Conservation (phyloP, 2,888 invertebrate genomes). For the Synanthedon formicaeformis region DNA sequence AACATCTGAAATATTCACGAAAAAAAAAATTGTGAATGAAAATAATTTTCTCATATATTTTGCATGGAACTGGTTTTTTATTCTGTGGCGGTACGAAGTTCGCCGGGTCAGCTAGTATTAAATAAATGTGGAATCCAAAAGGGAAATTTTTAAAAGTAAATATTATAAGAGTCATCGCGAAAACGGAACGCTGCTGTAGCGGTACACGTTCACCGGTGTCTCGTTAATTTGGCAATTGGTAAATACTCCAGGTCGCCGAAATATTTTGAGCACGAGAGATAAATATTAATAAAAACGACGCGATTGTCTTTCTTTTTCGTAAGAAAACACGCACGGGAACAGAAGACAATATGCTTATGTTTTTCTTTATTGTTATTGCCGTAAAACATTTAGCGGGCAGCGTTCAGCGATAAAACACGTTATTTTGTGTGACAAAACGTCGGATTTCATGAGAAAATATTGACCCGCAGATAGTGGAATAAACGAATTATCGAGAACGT, state of each 20-base stretch:
- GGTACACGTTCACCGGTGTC: slow-evolving; percentile 13
- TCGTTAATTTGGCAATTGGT: slow-evolving; percentile 31
- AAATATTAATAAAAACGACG: slow-evolving; percentile 61
- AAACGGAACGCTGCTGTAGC: too few species aligned
- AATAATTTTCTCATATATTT: too few species aligned
- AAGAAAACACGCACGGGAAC: slow-evolving; percentile 49
- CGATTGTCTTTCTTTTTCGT: slow-evolving; percentile 52
- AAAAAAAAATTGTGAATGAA: too few species aligned
- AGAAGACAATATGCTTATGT: slow-evolving; percentile 63
- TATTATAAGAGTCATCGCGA: too few species aligned
- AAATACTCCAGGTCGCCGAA: slow-evolving; percentile 38
- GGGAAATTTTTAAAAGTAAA: too few species aligned
- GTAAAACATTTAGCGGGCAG: slow-evolving; percentile 64
- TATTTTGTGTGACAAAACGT: slow-evolving; percentile 71
- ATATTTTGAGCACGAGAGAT: slow-evolving; percentile 51
- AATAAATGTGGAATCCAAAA: too few species aligned
- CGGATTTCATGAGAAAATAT: slow-evolving; percentile 68
- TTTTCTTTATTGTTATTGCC: slow-evolving; percentile 68
- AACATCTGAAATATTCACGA: too few species aligned
- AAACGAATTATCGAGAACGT: slow-evolving; percentile 58
- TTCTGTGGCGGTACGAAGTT: too few species aligned
- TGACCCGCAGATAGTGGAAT: slow-evolving; percentile 66
- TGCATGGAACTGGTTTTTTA: too few species aligned
- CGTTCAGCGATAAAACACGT: slow-evolving; percentile 58
- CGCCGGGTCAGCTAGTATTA: too few species aligned